Conservation (phyloP, 2,797 vertebrate genomes). For the Babyrousa celebensis region DNA sequence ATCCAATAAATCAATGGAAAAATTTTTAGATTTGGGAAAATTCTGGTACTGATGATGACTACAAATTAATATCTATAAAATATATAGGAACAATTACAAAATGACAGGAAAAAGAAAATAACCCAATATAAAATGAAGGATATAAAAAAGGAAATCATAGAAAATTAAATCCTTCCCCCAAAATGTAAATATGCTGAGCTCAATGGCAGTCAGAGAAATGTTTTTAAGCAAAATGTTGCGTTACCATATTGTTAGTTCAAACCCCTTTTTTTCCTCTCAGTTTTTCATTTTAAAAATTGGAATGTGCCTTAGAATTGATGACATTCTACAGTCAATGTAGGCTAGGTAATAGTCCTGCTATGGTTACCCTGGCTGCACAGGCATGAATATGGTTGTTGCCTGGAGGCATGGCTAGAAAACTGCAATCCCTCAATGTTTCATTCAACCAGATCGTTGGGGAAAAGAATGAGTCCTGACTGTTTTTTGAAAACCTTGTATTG, state of each 20-base stretch:
- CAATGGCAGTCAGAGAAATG: neutral
- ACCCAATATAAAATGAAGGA: neutral
- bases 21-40: constrained; percentile 41
- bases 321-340: neutral
- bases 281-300: constrained; percentile 67
- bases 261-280: neutral
- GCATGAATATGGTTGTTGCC: neutral
- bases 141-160: neutral
- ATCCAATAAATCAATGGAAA: neutral
- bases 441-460: constrained; percentile 27
- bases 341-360: neutral
- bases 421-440: neutral
- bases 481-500: constrained; percentile 37
- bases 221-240: constrained; percentile 19
- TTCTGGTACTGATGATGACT: neutral
- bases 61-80: constrained; percentile 28
- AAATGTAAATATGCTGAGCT: constrained; percentile 45
- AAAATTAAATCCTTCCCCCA: constrained; percentile 3
- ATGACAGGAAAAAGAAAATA: constrained; percentile 26
- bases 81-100: neutral
- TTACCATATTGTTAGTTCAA: constrained; percentile 18
- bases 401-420: neutral
- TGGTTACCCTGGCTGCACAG: neutral
- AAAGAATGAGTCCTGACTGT: neutral
- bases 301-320: neutral